phyloP scores from a whole-genome alignment of 1,140 invertebrate genomes.

The Chymomyza costata region DNA sequence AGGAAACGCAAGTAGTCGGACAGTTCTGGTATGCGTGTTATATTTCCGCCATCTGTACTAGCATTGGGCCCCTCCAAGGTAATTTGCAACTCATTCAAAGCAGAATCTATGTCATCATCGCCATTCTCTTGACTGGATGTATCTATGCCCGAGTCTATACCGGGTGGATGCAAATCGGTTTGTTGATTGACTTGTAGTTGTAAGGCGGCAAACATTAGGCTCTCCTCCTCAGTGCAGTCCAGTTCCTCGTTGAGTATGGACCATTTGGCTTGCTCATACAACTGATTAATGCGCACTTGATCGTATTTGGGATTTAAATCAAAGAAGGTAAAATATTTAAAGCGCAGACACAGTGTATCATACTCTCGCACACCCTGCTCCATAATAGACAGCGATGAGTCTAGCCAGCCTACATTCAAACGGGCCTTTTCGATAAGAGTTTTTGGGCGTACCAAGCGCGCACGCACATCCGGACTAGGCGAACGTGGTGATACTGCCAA shows the following conservation, averaged over 20 bases:
- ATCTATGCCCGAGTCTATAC: constrained; percentile 68
- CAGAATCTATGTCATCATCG: constrained; percentile 90
- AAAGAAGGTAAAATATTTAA: constrained; percentile 95
- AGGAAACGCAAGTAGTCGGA: constrained; percentile 90
- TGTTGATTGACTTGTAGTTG: constrained; percentile 97
- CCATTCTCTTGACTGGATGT: constrained; percentile 70
- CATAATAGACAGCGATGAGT: constrained; percentile 98
- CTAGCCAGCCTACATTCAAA: constrained; percentile 97
- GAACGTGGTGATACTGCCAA: constrained; percentile 87
- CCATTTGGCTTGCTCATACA: constrained; percentile 99
- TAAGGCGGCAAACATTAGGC: constrained; percentile 97
- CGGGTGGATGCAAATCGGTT: constrained; percentile 81
- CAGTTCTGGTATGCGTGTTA: constrained; percentile 92
- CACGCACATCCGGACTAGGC: constrained; percentile 85
- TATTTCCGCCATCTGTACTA: constrained; percentile 80
- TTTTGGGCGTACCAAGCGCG: constrained; percentile 89
- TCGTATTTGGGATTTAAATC: constrained; percentile 97
- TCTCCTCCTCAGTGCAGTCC: constrained; percentile 99
- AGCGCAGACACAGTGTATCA: constrained; percentile 89
- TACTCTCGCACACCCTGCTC: constrained; percentile 97
- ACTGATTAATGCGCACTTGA: constrained; percentile 96
- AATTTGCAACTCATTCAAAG: constrained; percentile 90
- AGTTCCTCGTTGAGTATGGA: constrained; percentile 97
- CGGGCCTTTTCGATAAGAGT: constrained; percentile 94
- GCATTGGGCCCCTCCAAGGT: constrained; percentile 85